Evolutionary conservation across 1,140 invertebrate genomes (phyloP), one percentile per base, ranked within the genome.

Genomic region (Zeugodacus cucurbitae): DNA sequence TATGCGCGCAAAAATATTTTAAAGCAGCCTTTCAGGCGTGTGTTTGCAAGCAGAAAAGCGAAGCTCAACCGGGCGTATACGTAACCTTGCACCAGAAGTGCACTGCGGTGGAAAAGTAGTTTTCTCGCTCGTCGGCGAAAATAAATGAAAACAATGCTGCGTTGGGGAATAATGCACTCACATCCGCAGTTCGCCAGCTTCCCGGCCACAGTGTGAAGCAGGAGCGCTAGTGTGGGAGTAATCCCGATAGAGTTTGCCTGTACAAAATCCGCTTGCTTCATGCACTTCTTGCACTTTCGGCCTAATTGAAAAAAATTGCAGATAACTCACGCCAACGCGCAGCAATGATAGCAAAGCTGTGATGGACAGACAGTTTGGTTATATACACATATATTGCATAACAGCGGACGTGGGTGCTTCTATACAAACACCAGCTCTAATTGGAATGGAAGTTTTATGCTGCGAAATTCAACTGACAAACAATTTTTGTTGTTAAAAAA

Each of bases 271-370:
- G 41, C n/a, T 29, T 48, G 74, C 37, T 8, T 26, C 74, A 48
- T 17, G 48, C 74, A 41, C 34, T 41, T 34, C n/a, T 48, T 82
- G 41, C 74, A 26, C 41, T 82, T 82, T 82, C 26, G 74, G 41
- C 44, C n/a, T 82, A 82, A 82, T 48, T 82, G 74, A 82, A 82
- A 82, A 82, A 48, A 41, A 41, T 82, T 48, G 34, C 70, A 37
- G 41, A 29, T 34, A 48, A 48, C 41, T 22, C 7, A 22, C 74
- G 37, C 74, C 26, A n/a, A 8, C 70, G 26, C 11, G 20, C 37
- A 44, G 70, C 70, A 74, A 74, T 29, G 29, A 17, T 29, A 37
- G 14, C 20, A 26, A 29, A 29, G 26, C 48, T 54, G n/a, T n/a
- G n/a, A n/a, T n/a, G n/a, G n/a, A n/a, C n/a, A n/a, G n/a, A n/a